A percentile compares a stretch with the other conserved stretches of the same genome.
phyloP scores from a whole-genome alignment of 2,888 invertebrate species.

The Metacarcinus magister region DNA sequence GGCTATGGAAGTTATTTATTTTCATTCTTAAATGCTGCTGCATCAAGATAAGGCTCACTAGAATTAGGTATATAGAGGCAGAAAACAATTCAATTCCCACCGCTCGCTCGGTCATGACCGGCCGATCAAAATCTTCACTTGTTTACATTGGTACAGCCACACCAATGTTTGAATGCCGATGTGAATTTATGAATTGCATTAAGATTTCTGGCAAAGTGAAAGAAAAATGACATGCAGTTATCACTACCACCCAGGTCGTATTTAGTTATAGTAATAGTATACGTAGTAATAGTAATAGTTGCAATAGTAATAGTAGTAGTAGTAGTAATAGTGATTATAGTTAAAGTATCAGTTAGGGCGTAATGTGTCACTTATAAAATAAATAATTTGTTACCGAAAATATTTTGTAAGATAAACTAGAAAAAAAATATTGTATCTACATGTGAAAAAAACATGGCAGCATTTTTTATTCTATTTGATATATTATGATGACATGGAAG shows the following conservation, averaged over 20 bases:
- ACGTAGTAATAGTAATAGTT: neutral
- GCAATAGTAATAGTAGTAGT: neutral
- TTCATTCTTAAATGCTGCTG: no score
- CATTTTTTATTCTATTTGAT: neutral
- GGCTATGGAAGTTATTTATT: no score
- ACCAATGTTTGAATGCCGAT: neutral
- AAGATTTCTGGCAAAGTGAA: neutral
- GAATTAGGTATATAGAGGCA: no score
- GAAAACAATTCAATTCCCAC: no score
- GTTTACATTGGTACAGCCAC: no score
- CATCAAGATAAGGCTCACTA: no score
- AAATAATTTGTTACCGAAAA: neutral
- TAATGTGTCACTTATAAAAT: no score
- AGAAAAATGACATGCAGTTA: neutral
- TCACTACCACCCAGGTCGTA: neutral
- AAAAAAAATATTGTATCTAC: neutral
- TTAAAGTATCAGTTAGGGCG: neutral
- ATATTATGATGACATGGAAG: neutral
- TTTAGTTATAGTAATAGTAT: neutral
- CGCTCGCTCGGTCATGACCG: no score
- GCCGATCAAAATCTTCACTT: no score
- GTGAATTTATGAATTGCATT: neutral
- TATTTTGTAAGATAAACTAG: neutral
- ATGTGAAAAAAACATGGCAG: neutral
- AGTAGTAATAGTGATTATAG: no score